Conservation (phyloP, 2,888 invertebrate species). For the Amphimallon solstitiale region DNA sequence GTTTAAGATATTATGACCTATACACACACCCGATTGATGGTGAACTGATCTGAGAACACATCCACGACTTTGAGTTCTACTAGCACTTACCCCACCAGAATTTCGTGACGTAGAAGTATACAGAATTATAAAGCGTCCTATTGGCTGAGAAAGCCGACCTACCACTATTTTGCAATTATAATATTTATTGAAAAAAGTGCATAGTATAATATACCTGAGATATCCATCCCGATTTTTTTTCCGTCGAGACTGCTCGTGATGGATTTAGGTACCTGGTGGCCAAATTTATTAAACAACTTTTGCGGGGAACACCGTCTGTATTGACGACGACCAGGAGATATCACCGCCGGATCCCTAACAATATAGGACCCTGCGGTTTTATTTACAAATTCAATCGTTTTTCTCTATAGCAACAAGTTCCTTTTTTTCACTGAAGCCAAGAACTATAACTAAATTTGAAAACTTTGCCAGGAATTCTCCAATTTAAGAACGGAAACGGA, state of each 20-base stretch:
- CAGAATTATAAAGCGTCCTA: slow-evolving; percentile 33
- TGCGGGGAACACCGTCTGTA: too few relatives aligned
- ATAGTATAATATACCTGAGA: slow-evolving; percentile 15
- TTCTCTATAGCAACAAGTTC: slow-evolving; percentile 9
- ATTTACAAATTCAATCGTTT: neutral
- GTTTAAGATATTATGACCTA: slow-evolving; percentile 31
- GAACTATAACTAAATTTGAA: slow-evolving; percentile 1
- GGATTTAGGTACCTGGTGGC: neutral
- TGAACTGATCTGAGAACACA: slow-evolving; percentile 54
- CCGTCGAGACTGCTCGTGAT: too few relatives aligned
- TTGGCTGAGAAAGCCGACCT: slow-evolving; percentile 28
- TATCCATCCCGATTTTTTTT: slow-evolving; percentile 1
- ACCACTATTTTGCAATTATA: slow-evolving; percentile 29
- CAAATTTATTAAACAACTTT: too few relatives aligned
- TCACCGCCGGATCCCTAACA: too few relatives aligned
- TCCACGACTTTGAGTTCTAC: slow-evolving; percentile 25
- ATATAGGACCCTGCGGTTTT: neutral
- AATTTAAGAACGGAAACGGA: slow-evolving; percentile 9
- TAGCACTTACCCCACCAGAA: slow-evolving; percentile 35
- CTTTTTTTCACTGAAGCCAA: neutral
- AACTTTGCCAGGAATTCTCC: slow-evolving; percentile 8
- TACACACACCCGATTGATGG: slow-evolving; percentile 59
- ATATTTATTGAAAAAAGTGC: slow-evolving; percentile 27
- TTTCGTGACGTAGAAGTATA: slow-evolving; percentile 36
- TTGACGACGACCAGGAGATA: too few relatives aligned